Percentiles rank a stretch among this genome's conserved stretches.
Evolutionary conservation across 2,888 invertebrate species (phyloP).

Genomic region (Lithophane leautieri): DNA sequence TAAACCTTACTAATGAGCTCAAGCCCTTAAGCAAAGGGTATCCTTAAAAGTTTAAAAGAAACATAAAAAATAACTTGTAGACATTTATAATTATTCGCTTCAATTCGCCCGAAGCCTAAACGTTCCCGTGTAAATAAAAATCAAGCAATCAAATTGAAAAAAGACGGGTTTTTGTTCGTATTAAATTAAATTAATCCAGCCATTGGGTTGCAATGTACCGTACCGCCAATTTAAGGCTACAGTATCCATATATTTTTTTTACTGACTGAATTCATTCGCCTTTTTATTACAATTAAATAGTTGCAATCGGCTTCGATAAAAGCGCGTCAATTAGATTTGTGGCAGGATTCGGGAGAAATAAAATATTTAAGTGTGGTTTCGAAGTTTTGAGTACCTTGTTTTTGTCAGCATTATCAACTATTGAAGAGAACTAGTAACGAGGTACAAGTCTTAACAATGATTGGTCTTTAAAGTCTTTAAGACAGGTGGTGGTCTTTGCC

Average conservation of each 20-base stretch:
- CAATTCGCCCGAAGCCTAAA: constrained; percentile 36
- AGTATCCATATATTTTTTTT: constrained; percentile 48
- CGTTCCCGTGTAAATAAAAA: constrained; percentile 55
- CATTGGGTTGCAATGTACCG: constrained; percentile 58
- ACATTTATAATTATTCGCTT: constrained; percentile 48
- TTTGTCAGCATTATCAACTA: not conserved
- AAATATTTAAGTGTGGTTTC: not conserved
- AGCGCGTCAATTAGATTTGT: not conserved
- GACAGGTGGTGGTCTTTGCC: not conserved
- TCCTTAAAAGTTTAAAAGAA: constrained; percentile 8
- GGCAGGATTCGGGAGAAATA: not conserved
- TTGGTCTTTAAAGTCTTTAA: not conserved
- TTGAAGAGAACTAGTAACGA: not conserved
- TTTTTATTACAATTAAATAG: constrained; percentile 25
- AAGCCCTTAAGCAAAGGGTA: not conserved
- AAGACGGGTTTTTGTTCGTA: constrained; percentile 49
- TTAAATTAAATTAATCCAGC: constrained; percentile 64
- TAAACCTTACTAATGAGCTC: constrained; percentile 11
- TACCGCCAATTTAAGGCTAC: constrained; percentile 54
- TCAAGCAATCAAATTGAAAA: constrained; percentile 57
- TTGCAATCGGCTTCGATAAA: constrained; percentile 3
- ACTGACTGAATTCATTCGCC: constrained; percentile 18
- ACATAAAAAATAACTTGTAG: constrained; percentile 32
- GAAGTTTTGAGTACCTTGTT: not conserved
- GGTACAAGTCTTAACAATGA: not conserved